phyloP scores from a whole-genome alignment of 2,113 vertebrate genomes.

The Sapajus apella region DNA sequence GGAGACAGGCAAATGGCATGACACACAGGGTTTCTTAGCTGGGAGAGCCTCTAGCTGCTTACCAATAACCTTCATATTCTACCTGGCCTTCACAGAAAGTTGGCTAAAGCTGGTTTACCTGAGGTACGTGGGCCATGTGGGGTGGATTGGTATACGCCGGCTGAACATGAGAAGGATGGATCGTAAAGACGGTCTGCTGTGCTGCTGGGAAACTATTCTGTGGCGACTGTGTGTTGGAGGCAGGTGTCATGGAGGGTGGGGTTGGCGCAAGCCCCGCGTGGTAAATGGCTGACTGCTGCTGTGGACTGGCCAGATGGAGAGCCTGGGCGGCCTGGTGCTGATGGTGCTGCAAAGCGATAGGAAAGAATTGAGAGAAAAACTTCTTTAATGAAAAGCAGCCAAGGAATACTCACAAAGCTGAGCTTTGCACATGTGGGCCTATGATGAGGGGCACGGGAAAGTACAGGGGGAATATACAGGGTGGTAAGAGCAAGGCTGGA shows the following conservation, averaged over 20 bases:
- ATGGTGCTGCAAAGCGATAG: conserved; percentile 85
- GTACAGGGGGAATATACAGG: too few relatives aligned
- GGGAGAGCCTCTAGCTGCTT: conserved; percentile 35
- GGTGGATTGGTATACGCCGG: conserved; percentile 95
- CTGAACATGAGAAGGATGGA: conserved; percentile 97
- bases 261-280: conserved; percentile 94
- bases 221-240: conserved; percentile 97
- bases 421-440: not conserved
- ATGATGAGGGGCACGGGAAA: not conserved
- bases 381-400: not conserved
- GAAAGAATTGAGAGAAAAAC: not conserved
- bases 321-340: conserved; percentile 96
- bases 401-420: not conserved
- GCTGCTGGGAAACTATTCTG: conserved; percentile 95
- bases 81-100: conserved; percentile 76
- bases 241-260: conserved; percentile 97
- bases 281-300: conserved; percentile 96
- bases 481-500: too few relatives aligned
- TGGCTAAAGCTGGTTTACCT: conserved; percentile 88
- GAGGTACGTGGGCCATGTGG: conserved; percentile 98
- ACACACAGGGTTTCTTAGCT: conserved; percentile 75
- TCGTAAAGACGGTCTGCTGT: conserved; percentile 96
- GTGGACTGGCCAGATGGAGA: conserved; percentile 94
- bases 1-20: conserved; percentile 68
- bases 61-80: conserved; percentile 13